These are phyloP conservation scores for Aphelinus certus DNA, from an alignment of 1,140 invertebrate species.

Conservation along the genomic window DNA sequence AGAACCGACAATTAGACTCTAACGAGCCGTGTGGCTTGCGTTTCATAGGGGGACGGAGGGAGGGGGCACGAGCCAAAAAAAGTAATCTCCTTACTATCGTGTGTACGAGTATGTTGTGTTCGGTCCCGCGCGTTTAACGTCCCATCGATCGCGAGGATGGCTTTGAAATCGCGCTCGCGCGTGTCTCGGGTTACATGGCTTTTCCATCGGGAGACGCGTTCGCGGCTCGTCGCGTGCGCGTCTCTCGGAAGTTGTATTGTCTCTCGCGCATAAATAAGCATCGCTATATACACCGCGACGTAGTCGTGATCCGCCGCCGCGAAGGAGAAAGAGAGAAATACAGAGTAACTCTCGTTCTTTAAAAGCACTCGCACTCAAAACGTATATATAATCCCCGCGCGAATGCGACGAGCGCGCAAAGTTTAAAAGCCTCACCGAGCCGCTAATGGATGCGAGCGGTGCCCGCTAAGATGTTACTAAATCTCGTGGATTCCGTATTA, in stretches of 20 bases:
- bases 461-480: slow-evolving; percentile 8
- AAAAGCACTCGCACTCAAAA: slow-evolving; percentile 3
- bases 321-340: no score
- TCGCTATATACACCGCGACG: no score
- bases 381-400: neutral
- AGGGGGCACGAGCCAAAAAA: no score
- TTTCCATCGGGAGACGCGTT: slow-evolving; percentile 2
- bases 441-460: neutral
- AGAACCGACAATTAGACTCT: slow-evolving; percentile 33
- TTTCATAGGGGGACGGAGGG: no score
- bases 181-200: neutral
- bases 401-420: neutral
- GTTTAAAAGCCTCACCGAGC: slow-evolving; percentile 6
- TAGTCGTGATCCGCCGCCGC: no score
- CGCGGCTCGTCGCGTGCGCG: neutral
- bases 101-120: no score
- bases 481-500: neutral
- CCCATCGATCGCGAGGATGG: no score
- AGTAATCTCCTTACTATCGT: no score
- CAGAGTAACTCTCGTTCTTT: neutral
- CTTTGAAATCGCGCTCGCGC: no score
- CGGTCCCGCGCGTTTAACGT: no score
- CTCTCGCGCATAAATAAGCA: no score
- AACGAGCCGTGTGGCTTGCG: slow-evolving; percentile 7
- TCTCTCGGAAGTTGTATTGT: no score